These are phyloP conservation scores for Ptyas mucosa DNA, from an alignment of 2,113 vertebrate genomes.

Conservation along the genomic window DNA sequence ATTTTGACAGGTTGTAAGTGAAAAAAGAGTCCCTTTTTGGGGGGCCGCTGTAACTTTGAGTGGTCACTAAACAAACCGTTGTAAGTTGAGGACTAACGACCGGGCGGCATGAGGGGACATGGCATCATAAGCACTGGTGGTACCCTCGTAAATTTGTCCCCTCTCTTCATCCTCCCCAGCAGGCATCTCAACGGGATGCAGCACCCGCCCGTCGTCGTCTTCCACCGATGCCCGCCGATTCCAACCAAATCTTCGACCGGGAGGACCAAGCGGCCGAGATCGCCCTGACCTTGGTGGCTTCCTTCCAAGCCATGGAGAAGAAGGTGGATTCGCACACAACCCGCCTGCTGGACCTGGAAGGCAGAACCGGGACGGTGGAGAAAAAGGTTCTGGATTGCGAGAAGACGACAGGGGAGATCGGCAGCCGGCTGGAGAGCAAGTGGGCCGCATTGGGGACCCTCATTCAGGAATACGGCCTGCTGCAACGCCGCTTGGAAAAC, in stretches of 20 bases:
- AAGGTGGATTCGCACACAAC: conserved; percentile 68
- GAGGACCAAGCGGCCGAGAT: conserved; percentile 63
- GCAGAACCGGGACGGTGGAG: conserved; percentile 58
- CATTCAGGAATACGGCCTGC: conserved; percentile 72
- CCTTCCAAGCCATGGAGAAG: conserved; percentile 67
- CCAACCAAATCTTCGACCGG: conserved; percentile 57
- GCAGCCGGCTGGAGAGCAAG: conserved; percentile 72
- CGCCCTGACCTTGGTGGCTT: conserved; percentile 63
- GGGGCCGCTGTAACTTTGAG: not conserved
- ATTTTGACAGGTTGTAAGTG: not conserved
- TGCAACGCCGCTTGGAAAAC: conserved; percentile 70
- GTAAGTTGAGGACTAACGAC: not conserved
- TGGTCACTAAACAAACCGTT: fast-evolving
- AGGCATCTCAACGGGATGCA: conserved; percentile 32
- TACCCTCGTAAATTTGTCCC: no score
- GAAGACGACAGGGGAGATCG: conserved; percentile 63
- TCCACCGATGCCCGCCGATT: not conserved
- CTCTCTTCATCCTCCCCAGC: not conserved
- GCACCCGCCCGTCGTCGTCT: conserved; percentile 32
- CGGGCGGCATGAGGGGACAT: no score
- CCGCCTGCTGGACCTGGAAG: conserved; percentile 66
- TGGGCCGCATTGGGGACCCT: conserved; percentile 68
- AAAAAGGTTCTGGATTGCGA: conserved; percentile 71
- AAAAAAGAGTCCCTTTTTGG: not conserved
- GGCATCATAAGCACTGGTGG: no score